A percentile compares a stretch with the other conserved stretches of the same genome.
Evolutionary conservation across 2,113 vertebrate genomes (phyloP).

Genomic region (Pteropus alecto): DNA sequence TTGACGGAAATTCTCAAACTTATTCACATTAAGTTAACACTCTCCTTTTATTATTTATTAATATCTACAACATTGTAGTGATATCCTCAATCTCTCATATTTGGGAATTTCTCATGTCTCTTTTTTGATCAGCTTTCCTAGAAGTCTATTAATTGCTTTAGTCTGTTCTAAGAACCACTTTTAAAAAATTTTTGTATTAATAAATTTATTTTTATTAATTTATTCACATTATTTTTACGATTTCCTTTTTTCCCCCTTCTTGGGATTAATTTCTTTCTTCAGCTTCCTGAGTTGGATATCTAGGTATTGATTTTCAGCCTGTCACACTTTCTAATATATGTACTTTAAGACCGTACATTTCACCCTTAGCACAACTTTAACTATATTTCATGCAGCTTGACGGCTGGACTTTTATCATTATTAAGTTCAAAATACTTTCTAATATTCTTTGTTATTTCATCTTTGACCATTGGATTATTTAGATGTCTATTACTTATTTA

Average conservation of each 20-base stretch:
- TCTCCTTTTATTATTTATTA: not conserved
- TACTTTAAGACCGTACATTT: not conserved
- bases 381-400: not conserved
- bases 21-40: not conserved
- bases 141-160: not conserved
- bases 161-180: not conserved
- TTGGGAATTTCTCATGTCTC: not conserved
- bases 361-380: not conserved
- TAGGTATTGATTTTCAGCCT: not conserved
- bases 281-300: not conserved
- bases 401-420: not conserved
- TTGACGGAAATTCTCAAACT: not conserved
- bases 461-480: slow-evolving; percentile 4
- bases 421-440: not conserved
- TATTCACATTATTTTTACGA: not conserved
- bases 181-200: not conserved
- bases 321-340: not conserved
- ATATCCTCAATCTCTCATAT: not conserved
- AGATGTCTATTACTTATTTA: not conserved
- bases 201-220: not conserved
- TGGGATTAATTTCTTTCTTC: not conserved
- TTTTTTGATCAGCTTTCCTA: not conserved
- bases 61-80: not conserved
- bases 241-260: not conserved
- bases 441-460: slow-evolving; percentile 9